A percentile compares a stretch with the other conserved stretches of the same genome.
Evolutionary conservation across 2,797 vertebrate species (phyloP).

Genomic region (Lophius americanus): DNA sequence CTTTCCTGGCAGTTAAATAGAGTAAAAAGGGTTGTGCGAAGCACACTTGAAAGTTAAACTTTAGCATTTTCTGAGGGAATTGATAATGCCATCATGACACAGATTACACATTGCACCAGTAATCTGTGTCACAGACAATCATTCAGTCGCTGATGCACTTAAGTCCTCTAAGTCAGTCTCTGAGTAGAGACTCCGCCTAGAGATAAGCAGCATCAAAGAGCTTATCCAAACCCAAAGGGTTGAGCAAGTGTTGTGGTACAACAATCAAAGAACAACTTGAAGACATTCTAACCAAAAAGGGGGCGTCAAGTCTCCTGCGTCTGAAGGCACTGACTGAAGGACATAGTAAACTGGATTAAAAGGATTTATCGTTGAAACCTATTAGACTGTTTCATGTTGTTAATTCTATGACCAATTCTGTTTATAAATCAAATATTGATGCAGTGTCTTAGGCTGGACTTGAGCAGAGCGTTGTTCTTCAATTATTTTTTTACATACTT

Average conservation of each 20-base stretch:
- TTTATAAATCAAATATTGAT: too few species aligned
- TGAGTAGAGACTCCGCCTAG: not conserved
- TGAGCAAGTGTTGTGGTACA: constrained; percentile 3
- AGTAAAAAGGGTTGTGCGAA: not conserved
- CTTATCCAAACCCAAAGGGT: not conserved
- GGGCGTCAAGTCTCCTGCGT: constrained; percentile 5
- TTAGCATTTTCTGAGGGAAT: not conserved
- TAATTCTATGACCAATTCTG: too few species aligned
- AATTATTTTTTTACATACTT: too few species aligned
- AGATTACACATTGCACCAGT: not conserved
- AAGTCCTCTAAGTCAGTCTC: constrained; percentile 18
- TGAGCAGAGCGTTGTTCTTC: too few species aligned
- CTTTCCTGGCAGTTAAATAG: not conserved
- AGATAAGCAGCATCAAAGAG: constrained; percentile 5
- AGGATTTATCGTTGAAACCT: too few species aligned
- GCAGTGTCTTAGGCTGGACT: too few species aligned
- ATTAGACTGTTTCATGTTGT: too few species aligned
- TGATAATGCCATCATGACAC: not conserved
- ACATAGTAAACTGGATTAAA: not conserved
- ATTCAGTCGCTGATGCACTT: constrained; percentile 8
- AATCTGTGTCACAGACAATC: constrained; percentile 3
- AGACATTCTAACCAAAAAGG: constrained; percentile 28
- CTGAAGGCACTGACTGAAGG: not conserved
- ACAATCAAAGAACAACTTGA: constrained; percentile 5
- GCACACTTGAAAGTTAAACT: not conserved